Evolutionary conservation across 2,113 vertebrate genomes (phyloP).

Genomic region (Dolichotis patagonum): DNA sequence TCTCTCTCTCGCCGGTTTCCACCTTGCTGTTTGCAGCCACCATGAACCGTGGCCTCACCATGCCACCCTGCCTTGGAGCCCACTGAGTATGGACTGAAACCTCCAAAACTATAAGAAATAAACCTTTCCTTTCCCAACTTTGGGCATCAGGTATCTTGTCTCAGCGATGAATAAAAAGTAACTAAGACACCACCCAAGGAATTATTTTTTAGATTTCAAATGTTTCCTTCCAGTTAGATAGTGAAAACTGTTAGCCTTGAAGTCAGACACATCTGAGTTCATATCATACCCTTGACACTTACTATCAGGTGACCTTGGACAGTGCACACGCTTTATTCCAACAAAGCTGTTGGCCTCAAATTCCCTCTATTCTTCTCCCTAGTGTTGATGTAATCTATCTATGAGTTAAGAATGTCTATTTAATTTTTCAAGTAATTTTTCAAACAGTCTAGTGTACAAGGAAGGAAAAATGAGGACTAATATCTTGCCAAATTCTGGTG

Average conservation of each 20-base stretch:
- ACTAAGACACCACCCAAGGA: neutral
- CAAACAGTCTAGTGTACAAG: neutral
- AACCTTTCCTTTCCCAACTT: too few relatives aligned
- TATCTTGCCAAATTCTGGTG: neutral
- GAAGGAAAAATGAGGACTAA: neutral
- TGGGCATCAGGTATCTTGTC: too few relatives aligned
- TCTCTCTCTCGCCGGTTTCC: too few relatives aligned
- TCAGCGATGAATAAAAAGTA: too few relatives aligned
- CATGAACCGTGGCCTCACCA: too few relatives aligned
- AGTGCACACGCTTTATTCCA: constrained; percentile 9
- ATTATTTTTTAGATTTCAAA: constrained; percentile 58
- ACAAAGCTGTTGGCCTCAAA: constrained; percentile 41
- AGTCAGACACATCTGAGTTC: constrained; percentile 55
- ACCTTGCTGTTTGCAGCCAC: too few relatives aligned
- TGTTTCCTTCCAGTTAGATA: constrained; percentile 51
- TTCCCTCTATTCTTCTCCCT: neutral
- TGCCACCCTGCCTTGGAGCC: too few relatives aligned
- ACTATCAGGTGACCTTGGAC: constrained; percentile 39
- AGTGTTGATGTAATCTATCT: neutral
- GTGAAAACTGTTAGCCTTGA: constrained; percentile 50
- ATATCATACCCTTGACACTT: constrained; percentile 37
- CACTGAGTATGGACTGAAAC: too few relatives aligned
- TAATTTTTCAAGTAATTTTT: neutral
- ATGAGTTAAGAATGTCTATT: constrained; percentile 17
- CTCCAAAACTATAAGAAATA: too few relatives aligned